These are phyloP conservation scores for Chrysotoxum bicinctum DNA, from an alignment of 2,888 invertebrate genomes.

Conservation along the genomic window DNA sequence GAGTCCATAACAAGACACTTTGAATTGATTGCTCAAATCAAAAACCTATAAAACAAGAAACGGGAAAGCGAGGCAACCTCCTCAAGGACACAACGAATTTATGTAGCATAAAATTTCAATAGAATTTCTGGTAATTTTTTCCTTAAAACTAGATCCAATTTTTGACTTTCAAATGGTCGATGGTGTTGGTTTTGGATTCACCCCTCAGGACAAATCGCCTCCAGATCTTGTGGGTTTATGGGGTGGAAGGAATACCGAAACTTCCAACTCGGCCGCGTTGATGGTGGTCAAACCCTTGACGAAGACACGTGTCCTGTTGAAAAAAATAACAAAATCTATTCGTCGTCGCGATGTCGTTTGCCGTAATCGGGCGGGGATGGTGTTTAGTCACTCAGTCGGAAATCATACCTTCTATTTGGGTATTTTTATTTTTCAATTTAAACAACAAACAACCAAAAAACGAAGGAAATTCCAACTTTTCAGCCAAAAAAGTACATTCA, in stretches of 20 bases:
- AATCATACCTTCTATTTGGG: conserved; percentile 67
- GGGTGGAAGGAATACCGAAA: conserved; percentile 64
- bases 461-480: conserved; percentile 39
- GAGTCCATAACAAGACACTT: conserved; percentile 51
- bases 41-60: conserved; percentile 68
- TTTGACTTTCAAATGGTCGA: conserved; percentile 46
- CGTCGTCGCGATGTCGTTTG: conserved; percentile 9
- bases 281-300: conserved; percentile 69
- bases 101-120: conserved; percentile 72
- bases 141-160: conserved; percentile 68
- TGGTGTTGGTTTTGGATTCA: conserved; percentile 35
- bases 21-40: conserved; percentile 71
- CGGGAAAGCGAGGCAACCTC: conserved; percentile 24
- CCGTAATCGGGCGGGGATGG: conserved; percentile 29
- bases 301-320: conserved; percentile 60
- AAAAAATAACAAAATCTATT: conserved; percentile 18
- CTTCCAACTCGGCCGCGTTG: conserved; percentile 22
- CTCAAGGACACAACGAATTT: conserved; percentile 68
- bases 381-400: conserved; percentile 60
- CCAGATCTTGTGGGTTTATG: conserved; percentile 65
- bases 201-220: conserved; percentile 45
- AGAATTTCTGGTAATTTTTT: conserved; percentile 60
- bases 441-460: conserved; percentile 42
- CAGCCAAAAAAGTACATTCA: conserved; percentile 60
- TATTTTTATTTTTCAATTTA: conserved; percentile 72